Evolutionary conservation across 2,888 invertebrate genomes (phyloP).

Genomic region (Pammene fasciana): DNA sequence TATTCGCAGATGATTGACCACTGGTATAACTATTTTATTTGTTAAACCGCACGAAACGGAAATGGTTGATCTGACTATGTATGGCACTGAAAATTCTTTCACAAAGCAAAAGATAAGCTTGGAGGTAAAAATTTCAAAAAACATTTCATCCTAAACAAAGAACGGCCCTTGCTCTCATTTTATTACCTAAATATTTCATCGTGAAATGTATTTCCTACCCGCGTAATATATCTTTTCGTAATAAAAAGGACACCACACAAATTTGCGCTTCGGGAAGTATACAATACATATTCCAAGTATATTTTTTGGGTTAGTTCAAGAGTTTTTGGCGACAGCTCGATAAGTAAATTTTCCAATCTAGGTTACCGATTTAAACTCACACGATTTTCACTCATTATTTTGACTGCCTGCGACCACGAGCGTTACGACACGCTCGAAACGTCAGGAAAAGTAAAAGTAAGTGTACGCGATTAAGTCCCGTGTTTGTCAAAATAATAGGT

Average conservation of each 20-base stretch:
- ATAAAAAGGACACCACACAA: conserved; percentile 2
- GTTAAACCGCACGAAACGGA: no score
- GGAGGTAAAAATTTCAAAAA: background rate
- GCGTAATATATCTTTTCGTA: background rate
- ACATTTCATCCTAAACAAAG: conserved; percentile 6
- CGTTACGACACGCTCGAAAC: no score
- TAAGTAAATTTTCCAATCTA: background rate
- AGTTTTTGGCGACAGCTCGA: background rate
- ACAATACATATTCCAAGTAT: background rate
- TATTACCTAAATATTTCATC: conserved; percentile 37
- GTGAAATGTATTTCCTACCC: conserved; percentile 4
- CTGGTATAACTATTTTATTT: no score
- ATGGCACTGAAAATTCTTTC: background rate
- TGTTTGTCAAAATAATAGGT: no score
- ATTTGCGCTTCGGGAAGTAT: background rate
- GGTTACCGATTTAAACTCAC: no score
- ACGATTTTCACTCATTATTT: no score
- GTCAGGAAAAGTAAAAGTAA: no score
- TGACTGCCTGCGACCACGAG: no score
- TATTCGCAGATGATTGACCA: no score
- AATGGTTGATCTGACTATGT: no score
- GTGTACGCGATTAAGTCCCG: no score
- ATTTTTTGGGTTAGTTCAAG: background rate
- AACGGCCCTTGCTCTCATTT: background rate
- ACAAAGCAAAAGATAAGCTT: background rate